phyloP scores from a whole-genome alignment of 2,888 invertebrate genomes.

The Creontiades dilutus region DNA sequence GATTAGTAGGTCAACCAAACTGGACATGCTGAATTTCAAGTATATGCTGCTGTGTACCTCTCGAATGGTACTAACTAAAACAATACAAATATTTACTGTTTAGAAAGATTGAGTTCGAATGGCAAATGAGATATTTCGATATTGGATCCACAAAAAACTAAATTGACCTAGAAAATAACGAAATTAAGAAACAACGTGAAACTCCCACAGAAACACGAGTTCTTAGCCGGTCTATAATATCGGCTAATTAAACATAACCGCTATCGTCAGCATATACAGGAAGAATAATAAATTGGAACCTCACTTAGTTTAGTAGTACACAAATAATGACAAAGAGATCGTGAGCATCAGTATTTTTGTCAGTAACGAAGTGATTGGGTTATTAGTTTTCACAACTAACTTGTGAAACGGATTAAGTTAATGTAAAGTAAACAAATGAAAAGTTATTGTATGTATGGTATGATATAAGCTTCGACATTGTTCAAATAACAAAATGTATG shows the following conservation, averaged over 20 bases:
- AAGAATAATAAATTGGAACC: conserved; percentile 45
- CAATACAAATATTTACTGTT: too few species aligned
- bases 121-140: too few species aligned
- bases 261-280: conserved; percentile 31
- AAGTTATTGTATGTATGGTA: too few species aligned
- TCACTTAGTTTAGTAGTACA: conserved; percentile 38
- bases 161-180: neutral
- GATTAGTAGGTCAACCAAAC: conserved; percentile 15
- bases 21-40: conserved; percentile 24
- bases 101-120: too few species aligned
- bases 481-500: too few species aligned
- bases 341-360: neutral
- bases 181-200: neutral
- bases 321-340: neutral
- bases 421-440: too few species aligned
- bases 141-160: too few species aligned
- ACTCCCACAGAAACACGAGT: neutral
- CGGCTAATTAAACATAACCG: neutral
- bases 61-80: neutral
- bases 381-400: too few species aligned
- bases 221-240: neutral
- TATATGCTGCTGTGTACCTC: neutral
- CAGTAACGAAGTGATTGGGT: too few species aligned
- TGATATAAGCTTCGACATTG: too few species aligned
- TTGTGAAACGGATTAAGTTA: too few species aligned